Conservation (phyloP, 2,888 invertebrate genomes). For the Cantharis flavilabris region DNA sequence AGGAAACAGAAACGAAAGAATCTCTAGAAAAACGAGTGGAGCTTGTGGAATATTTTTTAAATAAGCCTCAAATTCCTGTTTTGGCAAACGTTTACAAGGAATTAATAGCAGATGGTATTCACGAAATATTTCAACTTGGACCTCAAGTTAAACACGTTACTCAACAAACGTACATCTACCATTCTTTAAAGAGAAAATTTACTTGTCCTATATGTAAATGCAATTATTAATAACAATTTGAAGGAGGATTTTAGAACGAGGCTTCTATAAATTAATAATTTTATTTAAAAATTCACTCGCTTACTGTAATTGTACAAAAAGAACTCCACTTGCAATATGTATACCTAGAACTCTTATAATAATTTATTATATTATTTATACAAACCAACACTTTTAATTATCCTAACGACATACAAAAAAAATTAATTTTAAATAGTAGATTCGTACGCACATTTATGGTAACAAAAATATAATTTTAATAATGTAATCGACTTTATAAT, state of each 20-base stretch:
- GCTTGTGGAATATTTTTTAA: constrained; percentile 36
- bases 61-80: constrained; percentile 36
- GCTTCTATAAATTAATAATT: background rate
- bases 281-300: background rate
- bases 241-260: no score
- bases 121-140: constrained; percentile 39
- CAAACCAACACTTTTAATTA: background rate
- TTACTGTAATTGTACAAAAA: background rate
- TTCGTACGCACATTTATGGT: background rate
- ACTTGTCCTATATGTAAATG: background rate
- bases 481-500: constrained; percentile 40
- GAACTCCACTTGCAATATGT: background rate
- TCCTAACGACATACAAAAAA: background rate
- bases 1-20: constrained; percentile 7
- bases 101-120: constrained; percentile 41
- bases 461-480: background rate
- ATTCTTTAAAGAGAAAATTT: background rate
- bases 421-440: background rate
- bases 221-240: background rate
- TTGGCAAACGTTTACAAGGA: constrained; percentile 41
- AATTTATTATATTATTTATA: background rate
- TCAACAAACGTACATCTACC: background rate
- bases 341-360: background rate
- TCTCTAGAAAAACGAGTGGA: constrained; percentile 23
- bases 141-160: constrained; percentile 11